Base-by-base conservation (phyloP, 2,113 vertebrate genomes). In the Papio anubis region DNA sequence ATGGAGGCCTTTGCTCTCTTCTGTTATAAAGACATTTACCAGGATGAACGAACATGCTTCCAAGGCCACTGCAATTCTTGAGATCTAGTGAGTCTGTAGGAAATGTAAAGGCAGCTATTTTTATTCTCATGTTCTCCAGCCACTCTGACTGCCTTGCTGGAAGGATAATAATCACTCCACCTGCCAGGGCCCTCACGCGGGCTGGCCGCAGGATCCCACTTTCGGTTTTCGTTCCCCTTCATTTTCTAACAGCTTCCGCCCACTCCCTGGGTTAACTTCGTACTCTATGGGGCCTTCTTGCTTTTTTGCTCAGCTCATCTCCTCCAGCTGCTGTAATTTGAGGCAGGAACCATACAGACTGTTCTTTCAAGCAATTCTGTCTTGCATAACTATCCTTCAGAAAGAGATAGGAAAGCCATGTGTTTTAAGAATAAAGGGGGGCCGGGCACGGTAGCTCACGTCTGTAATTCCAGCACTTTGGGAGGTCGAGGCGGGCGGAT, bases 321-420 rank as follows among this genome's bases (percentile, higher is more conserved):
- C 17, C 21, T 98, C 79, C 98, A 98, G 98, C 95, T 97, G 96
- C 93, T 18, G 57, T 95, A 90, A 98, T 98, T 97, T 97, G 97
- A 96, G 85, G 96, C 73, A 30, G 96, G 93, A 97, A 90, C 85
- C 95, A 82, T 23, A 86, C 72, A 95, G 97, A 12, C 93, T 91
- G 82, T 95, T 96, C 82, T 91, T 93, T 84, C 93, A 95, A 93
- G 85, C 83, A 75, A 48, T 82, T 96, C 93, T 93, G 76, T 45
- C 95, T 97, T 97, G 80, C 96, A 97, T 98, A 97, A 98, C 87
- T 80, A 90, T 52, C 84, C 38, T 90, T 92, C 52, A 83, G 64
- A 90, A 50, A 93, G 64, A 45, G 85, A 73, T 1, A 38, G 78
- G 88, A 72, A 18, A 75, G 90, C 76, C 96, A 97, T 3, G 64